Evolutionary conservation across 2,113 vertebrate species (phyloP).

Genomic region (Tupaia tana): DNA sequence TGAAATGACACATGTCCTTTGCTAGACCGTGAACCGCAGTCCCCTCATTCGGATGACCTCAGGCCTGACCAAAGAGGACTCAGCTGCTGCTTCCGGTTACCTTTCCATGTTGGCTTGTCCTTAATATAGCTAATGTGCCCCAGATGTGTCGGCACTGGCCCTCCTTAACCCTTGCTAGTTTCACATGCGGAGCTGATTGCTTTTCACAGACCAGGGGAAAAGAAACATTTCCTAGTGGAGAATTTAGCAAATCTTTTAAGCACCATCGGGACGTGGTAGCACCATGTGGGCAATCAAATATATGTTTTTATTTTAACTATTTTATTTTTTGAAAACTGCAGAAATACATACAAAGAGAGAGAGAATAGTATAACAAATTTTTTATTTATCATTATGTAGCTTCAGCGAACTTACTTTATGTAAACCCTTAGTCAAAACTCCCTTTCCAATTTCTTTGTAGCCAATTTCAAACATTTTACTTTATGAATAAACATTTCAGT

Average conservation of each 20-base stretch:
- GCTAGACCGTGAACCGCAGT: constrained; percentile 67
- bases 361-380: background rate
- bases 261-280: background rate
- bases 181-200: background rate
- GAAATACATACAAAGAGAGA: background rate
- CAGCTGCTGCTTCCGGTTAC: constrained; percentile 69
- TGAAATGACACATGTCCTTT: constrained; percentile 71
- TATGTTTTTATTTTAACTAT: constrained; percentile 28
- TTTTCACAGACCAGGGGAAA: background rate
- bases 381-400: background rate
- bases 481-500: constrained; percentile 25
- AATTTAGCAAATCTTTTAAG: background rate
- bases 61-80: constrained; percentile 73
- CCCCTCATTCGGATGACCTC: constrained; percentile 72
- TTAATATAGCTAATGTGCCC: constrained; percentile 75
- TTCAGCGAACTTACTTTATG: constrained; percentile 22
- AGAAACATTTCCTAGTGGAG: background rate
- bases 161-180: constrained; percentile 49
- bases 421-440: background rate
- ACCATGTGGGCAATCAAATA: background rate
- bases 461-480: constrained; percentile 14
- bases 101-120: constrained; percentile 68
- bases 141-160: constrained; percentile 64
- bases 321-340: background rate
- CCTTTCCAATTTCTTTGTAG: constrained; percentile 21